These are phyloP conservation scores for Cochlearius cochlearius DNA, from an alignment of 2,113 vertebrate species.

Conservation along the genomic window DNA sequence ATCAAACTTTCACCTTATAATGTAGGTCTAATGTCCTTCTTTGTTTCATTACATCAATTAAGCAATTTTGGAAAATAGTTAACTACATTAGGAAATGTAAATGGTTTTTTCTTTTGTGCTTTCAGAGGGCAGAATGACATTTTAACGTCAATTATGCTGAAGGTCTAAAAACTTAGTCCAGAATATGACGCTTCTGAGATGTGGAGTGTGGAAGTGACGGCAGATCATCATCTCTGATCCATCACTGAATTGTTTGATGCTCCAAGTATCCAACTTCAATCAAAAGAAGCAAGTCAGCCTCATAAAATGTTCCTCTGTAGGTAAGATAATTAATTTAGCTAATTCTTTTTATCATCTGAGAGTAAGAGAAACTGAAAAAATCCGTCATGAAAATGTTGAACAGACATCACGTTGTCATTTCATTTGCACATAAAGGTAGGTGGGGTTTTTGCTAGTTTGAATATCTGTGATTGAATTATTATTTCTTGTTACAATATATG, in stretches of 20 bases:
- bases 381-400: not conserved
- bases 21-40: not conserved
- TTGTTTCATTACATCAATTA: not conserved
- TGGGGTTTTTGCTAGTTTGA: slow-evolving; percentile 39
- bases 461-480: slow-evolving; percentile 48
- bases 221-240: not conserved
- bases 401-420: slow-evolving; percentile 22
- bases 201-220: not conserved
- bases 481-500: slow-evolving; percentile 57
- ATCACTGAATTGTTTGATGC: not conserved
- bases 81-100: not conserved
- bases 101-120: not conserved
- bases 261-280: not conserved
- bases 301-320: slow-evolving; percentile 13
- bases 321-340: slow-evolving; percentile 50
- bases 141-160: slow-evolving; percentile 12
- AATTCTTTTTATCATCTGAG: slow-evolving; percentile 45
- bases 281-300: not conserved
- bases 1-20: not conserved
- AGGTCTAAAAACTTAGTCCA: not conserved
- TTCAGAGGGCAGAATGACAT: not conserved
- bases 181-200: not conserved
- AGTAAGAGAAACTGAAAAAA: slow-evolving; percentile 8
- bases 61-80: not conserved
- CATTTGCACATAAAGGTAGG: slow-evolving; percentile 7